Evolutionary conservation across 2,113 vertebrate species (phyloP).

Genomic region (Xenopus borealis): DNA sequence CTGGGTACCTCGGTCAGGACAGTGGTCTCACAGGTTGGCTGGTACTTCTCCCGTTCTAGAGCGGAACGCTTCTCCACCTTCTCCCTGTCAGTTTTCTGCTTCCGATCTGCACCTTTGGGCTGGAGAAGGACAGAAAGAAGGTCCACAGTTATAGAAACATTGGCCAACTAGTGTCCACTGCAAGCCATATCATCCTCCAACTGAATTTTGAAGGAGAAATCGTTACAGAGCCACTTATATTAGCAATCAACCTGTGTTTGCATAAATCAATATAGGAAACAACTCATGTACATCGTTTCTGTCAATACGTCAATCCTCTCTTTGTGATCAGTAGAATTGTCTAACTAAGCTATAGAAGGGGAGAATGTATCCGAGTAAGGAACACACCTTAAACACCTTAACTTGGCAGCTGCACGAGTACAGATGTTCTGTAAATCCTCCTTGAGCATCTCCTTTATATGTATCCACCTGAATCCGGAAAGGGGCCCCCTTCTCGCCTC

Average conservation of each 20-base stretch:
- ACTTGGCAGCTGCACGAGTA: constrained; percentile 52
- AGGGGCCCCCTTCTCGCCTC: constrained; percentile 57
- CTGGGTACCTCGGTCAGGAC: constrained; percentile 50
- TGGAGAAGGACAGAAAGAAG: constrained; percentile 10
- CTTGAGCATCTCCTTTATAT: constrained; percentile 51
- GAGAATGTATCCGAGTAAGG: no score
- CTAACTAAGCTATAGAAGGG: no score
- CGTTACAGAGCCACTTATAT: no score
- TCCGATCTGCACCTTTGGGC: constrained; percentile 58
- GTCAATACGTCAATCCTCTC: no score
- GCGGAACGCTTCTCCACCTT: constrained; percentile 55
- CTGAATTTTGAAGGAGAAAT: no score
- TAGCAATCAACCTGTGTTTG: no score
- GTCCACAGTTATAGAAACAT: neutral
- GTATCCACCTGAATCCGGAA: constrained; percentile 57
- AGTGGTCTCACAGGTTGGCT: constrained; percentile 47
- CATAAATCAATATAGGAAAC: no score
- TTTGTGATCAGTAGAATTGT: no score
- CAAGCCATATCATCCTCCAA: no score
- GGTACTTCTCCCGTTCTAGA: constrained; percentile 54
- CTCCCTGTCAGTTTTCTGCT: constrained; percentile 59
- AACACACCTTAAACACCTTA: constrained; percentile 55
- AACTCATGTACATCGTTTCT: no score
- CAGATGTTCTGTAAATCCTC: constrained; percentile 45
- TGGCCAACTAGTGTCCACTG: neutral